Conservation (phyloP, 2,113 vertebrate genomes). For the Smithornis capensis region DNA sequence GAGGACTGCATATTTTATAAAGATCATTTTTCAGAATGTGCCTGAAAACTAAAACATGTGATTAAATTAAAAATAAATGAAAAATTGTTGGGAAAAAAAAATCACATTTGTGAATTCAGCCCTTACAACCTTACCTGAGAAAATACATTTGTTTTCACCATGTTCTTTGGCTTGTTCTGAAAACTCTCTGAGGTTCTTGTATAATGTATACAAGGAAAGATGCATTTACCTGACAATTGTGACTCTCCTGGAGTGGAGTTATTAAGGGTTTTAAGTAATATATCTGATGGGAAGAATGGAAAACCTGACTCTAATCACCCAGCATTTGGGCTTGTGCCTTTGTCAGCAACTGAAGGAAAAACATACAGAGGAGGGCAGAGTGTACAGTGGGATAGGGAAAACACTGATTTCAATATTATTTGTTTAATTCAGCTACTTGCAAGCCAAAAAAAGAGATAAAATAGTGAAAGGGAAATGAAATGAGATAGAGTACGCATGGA, state of each 20-base stretch:
- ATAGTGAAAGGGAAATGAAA: neutral
- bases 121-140: neutral
- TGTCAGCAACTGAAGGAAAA: neutral
- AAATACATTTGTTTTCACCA: neutral
- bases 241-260: neutral
- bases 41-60: conserved; percentile 30
- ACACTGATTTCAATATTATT: neutral
- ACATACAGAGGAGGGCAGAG: neutral
- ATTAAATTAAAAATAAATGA: conserved; percentile 53
- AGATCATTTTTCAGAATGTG: conserved; percentile 30
- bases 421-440: neutral
- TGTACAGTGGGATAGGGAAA: neutral
- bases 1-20: conserved; percentile 55
- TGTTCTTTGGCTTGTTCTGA: neutral
- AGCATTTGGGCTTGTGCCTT: neutral
- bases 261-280: conserved; percentile 26
- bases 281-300: neutral
- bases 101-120: neutral
- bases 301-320: neutral
- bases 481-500: neutral
- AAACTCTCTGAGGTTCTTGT: neutral
- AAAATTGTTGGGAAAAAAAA: neutral
- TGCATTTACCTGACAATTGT: neutral
- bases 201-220: neutral
- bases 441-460: neutral